Evolutionary conservation across 2,888 invertebrate species (phyloP).

Genomic region (Hanleya hanleyi): DNA sequence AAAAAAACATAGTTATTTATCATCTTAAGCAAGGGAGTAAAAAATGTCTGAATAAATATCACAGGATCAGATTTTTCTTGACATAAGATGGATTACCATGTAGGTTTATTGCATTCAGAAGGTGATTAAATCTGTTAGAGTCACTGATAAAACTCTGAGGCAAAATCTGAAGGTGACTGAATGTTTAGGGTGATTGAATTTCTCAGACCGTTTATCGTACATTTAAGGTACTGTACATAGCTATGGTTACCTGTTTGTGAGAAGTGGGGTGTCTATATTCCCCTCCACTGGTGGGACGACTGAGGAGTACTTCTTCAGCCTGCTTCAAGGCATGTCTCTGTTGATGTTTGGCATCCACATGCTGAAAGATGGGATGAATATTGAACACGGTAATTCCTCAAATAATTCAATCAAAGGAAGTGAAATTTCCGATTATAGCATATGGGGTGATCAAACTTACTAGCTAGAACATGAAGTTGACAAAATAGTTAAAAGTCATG

Average conservation of each 20-base stretch:
- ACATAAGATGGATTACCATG: too few relatives aligned
- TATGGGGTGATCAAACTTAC: not conserved
- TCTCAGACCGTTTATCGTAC: too few relatives aligned
- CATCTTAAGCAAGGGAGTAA: too few relatives aligned
- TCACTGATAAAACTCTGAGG: too few relatives aligned
- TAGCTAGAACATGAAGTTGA: not conserved
- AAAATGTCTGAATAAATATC: too few relatives aligned
- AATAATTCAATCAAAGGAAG: not conserved
- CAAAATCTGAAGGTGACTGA: too few relatives aligned
- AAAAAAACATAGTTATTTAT: not conserved
- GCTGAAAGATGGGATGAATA: slow-evolving; percentile 42
- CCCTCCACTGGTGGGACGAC: slow-evolving; percentile 58
- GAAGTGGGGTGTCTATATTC: slow-evolving; percentile 61
- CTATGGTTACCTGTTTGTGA: slow-evolving; percentile 64
- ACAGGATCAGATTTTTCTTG: too few relatives aligned
- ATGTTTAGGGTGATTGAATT: too few relatives aligned
- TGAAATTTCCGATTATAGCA: not conserved
- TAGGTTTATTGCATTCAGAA: too few relatives aligned
- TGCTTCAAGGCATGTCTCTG: slow-evolving; percentile 55
- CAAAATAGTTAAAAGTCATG: not conserved
- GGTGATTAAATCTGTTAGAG: too few relatives aligned
- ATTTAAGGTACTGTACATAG: too few relatives aligned
- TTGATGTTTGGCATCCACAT: slow-evolving; percentile 56
- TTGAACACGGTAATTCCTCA: too few relatives aligned
- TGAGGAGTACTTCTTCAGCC: slow-evolving; percentile 59